These are phyloP conservation scores for Ecliptopera silaceata DNA, from an alignment of 2,888 invertebrate species.

Conservation along the genomic window DNA sequence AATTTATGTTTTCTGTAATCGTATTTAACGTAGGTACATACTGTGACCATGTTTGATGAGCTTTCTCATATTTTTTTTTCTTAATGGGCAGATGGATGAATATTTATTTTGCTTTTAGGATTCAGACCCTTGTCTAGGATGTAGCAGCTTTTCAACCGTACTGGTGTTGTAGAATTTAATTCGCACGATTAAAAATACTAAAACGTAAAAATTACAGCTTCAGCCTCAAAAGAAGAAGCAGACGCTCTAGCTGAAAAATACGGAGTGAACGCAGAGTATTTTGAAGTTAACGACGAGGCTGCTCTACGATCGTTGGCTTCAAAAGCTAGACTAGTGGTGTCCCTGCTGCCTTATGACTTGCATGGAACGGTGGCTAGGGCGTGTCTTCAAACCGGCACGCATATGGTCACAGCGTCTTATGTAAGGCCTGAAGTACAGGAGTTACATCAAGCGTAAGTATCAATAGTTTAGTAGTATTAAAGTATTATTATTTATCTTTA, in stretches of 20 bases:
- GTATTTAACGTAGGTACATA: no score
- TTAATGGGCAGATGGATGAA: no score
- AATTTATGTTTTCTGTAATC: no score
- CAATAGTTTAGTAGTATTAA: neutral
- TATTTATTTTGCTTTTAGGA: no score
- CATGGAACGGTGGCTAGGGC: conserved; percentile 93
- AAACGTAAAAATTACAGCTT: conserved; percentile 75
- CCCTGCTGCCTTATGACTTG: conserved; percentile 94
- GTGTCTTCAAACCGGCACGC: conserved; percentile 93
- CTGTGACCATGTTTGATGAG: no score
- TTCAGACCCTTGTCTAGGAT: no score
- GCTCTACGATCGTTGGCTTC: conserved; percentile 88
- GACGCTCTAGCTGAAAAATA: conserved; percentile 91
- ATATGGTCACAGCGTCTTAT: conserved; percentile 99
- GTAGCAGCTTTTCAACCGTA: no score
- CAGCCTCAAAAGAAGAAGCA: conserved; percentile 93
- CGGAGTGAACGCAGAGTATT: conserved; percentile 90
- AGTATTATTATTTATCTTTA: no score
- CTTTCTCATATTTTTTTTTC: no score
- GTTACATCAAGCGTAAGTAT: conserved; percentile 87
- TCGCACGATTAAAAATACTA: no score
- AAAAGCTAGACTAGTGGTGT: conserved; percentile 90
- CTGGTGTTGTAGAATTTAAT: no score
- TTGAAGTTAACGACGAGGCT: conserved; percentile 90
- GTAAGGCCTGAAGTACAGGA: conserved; percentile 92